Conservation (phyloP, 2,888 invertebrate species). For the Oxystoma pomonae region DNA sequence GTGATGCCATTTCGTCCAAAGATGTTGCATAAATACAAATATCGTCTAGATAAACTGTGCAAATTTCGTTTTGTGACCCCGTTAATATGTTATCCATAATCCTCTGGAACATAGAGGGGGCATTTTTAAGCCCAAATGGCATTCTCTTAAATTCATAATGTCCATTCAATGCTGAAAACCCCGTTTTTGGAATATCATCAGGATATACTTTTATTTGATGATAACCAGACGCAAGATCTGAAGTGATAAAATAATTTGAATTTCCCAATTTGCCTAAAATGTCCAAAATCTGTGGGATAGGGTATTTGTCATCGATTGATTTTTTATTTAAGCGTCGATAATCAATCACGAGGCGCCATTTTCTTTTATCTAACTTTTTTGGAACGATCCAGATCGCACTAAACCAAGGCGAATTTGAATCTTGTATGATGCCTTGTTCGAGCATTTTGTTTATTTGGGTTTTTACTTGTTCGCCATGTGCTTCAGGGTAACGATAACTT, state of each 20-base stretch:
- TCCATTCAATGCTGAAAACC: neutral
- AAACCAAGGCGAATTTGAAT: too few relatives aligned
- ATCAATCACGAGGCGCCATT: neutral
- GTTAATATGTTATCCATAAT: neutral
- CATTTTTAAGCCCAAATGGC: too few relatives aligned
- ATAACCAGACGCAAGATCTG: neutral
- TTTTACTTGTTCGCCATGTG: too few relatives aligned
- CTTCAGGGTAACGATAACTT: too few relatives aligned
- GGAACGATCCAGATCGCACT: constrained; percentile 2
- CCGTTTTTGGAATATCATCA: neutral
- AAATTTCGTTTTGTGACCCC: constrained; percentile 1
- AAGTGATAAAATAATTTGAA: constrained; percentile 1
- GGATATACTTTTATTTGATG: neutral
- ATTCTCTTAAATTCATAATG: neutral
- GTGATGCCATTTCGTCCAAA: neutral
- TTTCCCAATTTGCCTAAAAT: neutral
- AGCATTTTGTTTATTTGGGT: too few relatives aligned
- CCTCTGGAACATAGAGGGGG: neutral
- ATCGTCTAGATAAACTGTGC: constrained; percentile 2
- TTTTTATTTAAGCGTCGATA: neutral
- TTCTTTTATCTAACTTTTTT: neutral
- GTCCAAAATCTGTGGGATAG: neutral
- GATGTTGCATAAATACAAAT: neutral
- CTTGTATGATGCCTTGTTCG: too few relatives aligned
- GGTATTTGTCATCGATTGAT: neutral